These are phyloP conservation scores for Heliconius hewitsoni DNA, from an alignment of 1,140 invertebrate genomes.

Conservation along the genomic window DNA sequence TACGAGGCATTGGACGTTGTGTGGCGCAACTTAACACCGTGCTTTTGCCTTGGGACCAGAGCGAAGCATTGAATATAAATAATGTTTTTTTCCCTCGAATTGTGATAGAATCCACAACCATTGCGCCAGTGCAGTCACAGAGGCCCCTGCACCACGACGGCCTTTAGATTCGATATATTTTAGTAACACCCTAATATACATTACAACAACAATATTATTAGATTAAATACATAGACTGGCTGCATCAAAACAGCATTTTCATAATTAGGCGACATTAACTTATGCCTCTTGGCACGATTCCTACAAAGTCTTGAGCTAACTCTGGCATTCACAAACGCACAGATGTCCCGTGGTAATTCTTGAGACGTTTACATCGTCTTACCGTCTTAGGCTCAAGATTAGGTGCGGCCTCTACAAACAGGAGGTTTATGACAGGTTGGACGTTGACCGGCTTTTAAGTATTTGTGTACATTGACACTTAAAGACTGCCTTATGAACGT, in stretches of 20 bases:
- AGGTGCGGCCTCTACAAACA: constrained; percentile 25
- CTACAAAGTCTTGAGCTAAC: constrained; percentile 1
- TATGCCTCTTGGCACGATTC: constrained; percentile 35
- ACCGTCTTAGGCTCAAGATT: constrained; percentile 31
- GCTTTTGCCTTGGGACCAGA: too few relatives aligned
- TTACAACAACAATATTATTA: background rate
- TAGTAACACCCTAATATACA: background rate
- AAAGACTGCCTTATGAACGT: constrained; percentile 8
- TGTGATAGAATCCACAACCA: too few relatives aligned
- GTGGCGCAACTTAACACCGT: too few relatives aligned
- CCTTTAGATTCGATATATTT: background rate
- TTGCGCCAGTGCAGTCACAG: too few relatives aligned
- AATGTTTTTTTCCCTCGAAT: too few relatives aligned
- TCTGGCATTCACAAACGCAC: constrained; percentile 32
- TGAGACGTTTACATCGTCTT: constrained; percentile 23
- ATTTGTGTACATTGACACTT: constrained; percentile 20
- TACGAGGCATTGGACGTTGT: too few relatives aligned
- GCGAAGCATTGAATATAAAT: too few relatives aligned
- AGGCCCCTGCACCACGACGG: too few relatives aligned
- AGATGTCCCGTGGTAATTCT: constrained; percentile 21
- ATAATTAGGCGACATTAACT: constrained; percentile 35
- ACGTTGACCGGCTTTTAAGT: constrained; percentile 21
- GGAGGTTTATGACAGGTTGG: constrained; percentile 27
- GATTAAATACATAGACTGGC: background rate
- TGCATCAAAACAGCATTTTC: constrained; percentile 26